Evolutionary conservation across 2,888 invertebrate genomes (phyloP), one percentile per base, ranked within the genome.

Genomic region (Pollenia griseotomentosa): DNA sequence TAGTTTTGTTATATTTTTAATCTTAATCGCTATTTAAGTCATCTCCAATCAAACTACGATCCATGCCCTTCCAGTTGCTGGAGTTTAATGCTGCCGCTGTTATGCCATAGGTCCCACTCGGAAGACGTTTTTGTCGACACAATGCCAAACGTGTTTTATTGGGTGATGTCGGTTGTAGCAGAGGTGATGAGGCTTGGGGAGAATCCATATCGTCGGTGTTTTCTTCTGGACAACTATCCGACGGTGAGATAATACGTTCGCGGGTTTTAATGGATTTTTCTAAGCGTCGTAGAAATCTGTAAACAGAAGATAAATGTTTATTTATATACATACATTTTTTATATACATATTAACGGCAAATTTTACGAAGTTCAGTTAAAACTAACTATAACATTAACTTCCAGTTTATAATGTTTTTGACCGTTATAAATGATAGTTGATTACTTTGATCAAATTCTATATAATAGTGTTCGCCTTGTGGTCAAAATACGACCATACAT

Each of bases 251-350:
- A 23, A 93, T 89, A 89, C 94, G 95, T 91, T 96, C 95, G 89
- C 95, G 95, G 92, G 95, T 95, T 93, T 96, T 96, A 89, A 96
- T 93, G 91, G 96, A 96, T 90, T 95, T 94, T 91, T 96, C 96
- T 90, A 96, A 93, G 89, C 96, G 94, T 89, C 96, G 94, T 79
- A 96, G 94, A 93, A 96, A 96, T 93, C 96, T 96, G 91, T 1
- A 61, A 90, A 70, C 23, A 23, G 23, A 33, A 33, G 0, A 33
- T 6, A 33, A 33, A 33, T 33, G 33, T 33, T 33, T 33, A 6
- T 33, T 33, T 33, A 33, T 33, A 33, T 33, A 33, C 0, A 1
- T 6, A 33, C 33, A 33, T 33, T 6, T 33, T 33, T 33, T 33
- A 33, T 4, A 33, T 2, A 33, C 0, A 4, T 33, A 2, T 33